phyloP scores from a whole-genome alignment of 1,140 invertebrate species.

The Zaprionus tsacasi region DNA sequence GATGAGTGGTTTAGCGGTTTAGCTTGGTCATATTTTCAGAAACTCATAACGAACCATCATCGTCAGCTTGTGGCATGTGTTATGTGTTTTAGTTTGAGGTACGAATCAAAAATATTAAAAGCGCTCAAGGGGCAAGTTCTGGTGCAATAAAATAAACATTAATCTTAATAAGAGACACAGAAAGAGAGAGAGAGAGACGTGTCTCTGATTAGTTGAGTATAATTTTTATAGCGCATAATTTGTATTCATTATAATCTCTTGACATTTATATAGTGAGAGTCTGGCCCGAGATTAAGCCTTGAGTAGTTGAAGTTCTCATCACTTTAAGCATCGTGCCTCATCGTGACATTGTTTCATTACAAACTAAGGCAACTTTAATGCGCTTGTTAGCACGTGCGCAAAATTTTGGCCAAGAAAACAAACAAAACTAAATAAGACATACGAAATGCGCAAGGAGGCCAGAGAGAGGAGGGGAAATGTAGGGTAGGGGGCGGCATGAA shows the following conservation, averaged over 20 bases:
- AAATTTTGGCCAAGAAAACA: conserved; percentile 44
- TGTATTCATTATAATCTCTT: neutral
- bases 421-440: conserved; percentile 75
- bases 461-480: neutral
- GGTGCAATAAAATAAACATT: neutral
- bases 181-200: neutral
- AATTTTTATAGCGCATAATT: neutral
- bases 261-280: neutral
- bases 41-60: conserved; percentile 17
- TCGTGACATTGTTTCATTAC: conserved; percentile 11
- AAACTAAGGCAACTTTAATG: conserved; percentile 30
- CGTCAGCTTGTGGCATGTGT: neutral
- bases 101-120: neutral
- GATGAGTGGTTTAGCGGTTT: conserved; percentile 33
- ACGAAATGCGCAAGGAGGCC: conserved; percentile 40
- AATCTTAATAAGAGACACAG: neutral
- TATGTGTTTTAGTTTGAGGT: no score
- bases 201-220: neutral
- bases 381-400: conserved; percentile 50
- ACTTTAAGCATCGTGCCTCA: neutral
- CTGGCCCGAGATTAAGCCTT: neutral
- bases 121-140: neutral
- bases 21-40: conserved; percentile 22
- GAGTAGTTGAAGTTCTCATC: neutral
- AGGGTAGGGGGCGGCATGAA: conserved; percentile 49